These are phyloP conservation scores for Prostheceraeus crozeri DNA, from an alignment of 2,888 invertebrate species.

Conservation along the genomic window DNA sequence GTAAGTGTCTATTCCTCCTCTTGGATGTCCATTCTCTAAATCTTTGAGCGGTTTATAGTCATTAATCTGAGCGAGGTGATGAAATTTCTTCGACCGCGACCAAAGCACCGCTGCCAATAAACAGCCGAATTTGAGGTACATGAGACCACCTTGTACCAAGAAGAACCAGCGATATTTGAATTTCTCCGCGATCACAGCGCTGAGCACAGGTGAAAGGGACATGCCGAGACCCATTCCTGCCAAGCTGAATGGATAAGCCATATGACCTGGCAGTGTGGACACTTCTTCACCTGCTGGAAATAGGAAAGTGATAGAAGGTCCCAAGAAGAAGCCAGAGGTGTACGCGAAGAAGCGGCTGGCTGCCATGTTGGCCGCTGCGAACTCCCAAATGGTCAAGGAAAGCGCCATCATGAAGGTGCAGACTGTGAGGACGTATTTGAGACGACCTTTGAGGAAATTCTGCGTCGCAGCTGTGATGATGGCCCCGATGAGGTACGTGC, in stretches of 20 bases:
- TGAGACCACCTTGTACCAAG: constrained; percentile 37
- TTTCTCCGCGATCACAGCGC: constrained; percentile 33
- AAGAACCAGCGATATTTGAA: constrained; percentile 37
- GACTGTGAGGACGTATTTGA: constrained; percentile 36
- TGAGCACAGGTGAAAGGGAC: constrained; percentile 36
- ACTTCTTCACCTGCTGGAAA: constrained; percentile 39
- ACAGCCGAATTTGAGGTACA: constrained; percentile 30
- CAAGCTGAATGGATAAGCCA: constrained; percentile 38
- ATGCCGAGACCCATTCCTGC: constrained; percentile 39
- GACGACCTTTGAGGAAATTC: constrained; percentile 31
- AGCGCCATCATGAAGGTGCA: constrained; percentile 33
- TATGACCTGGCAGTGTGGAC: constrained; percentile 38
- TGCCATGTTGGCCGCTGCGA: neutral
- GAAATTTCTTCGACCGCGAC: too few relatives aligned
- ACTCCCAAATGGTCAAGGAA: constrained; percentile 34
- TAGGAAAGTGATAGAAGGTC: constrained; percentile 38
- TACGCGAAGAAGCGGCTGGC: constrained; percentile 30
- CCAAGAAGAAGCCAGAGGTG: constrained; percentile 37
- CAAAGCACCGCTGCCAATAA: too few relatives aligned
- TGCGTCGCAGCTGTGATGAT: constrained; percentile 34
- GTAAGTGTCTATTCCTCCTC: too few relatives aligned
- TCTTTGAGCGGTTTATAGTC: too few relatives aligned
- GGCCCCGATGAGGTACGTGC: constrained; percentile 36
- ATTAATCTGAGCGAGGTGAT: too few relatives aligned
- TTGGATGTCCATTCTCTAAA: too few relatives aligned